Base-by-base conservation (phyloP, 2,797 vertebrate species). In the Sparidentex hasta region DNA sequence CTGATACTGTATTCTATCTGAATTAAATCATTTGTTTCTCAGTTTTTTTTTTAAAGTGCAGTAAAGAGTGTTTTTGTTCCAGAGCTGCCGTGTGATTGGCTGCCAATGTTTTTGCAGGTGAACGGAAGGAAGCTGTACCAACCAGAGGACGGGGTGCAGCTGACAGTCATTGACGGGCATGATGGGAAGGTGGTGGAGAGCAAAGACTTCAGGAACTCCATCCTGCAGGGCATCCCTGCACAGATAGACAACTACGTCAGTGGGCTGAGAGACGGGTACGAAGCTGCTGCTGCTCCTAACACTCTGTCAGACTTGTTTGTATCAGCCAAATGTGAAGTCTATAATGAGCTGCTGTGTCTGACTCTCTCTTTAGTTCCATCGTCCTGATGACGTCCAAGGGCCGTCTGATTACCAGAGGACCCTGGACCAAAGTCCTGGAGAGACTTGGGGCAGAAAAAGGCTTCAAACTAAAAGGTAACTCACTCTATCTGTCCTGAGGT, bases 321-420 rank as follows among this genome's bases (percentile, higher is more conserved):
- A 13, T 16, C 6, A 54, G 33, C 65, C 58, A 17, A 18, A 43
- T 7, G 44, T 25, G 12, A 59, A 56, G 44, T 46, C n/a, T 56
- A 11, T 14, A 46, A 7, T 46, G 18, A 62, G 12, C 18, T 13
- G 11, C 13, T 68, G 18, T 70, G 23, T 77, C 29, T 76, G 21
- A 14, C n/a, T n/a, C 9, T 75, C 50, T 57, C 50, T 79, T 27
- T 82, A 99, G 98, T 29, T 98, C 97, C 58, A 93, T 99, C 27
- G 95, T 99, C 61, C 91, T 98, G 54, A 81, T 99, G 76, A 96
- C 94, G 0, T 97, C 97, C 1, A 99, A 98, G 87, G 98, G 98
- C 65, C 96, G 94, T 44, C 93, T 96, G 20, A 46, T 95, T 76
- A 93, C 96, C 62, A 96, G 93, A 92, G 97, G 97, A 75, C 91